Base-by-base conservation (phyloP, 2,888 invertebrate genomes). In the Acleris laterana region DNA sequence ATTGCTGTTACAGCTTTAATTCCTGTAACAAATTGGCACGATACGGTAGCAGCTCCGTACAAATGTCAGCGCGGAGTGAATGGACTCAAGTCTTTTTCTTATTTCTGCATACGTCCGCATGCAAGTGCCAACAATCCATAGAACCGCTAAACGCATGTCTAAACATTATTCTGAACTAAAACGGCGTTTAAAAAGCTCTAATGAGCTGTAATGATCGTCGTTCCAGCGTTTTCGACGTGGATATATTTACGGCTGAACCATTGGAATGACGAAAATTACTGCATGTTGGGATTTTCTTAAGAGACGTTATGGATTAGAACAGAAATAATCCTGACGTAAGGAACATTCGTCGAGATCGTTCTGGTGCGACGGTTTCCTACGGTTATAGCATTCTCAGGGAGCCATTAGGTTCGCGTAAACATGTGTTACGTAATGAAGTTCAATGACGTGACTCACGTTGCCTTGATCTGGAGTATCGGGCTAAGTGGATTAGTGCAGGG, bases 41-140 rank as follows among this genome's bases (percentile, higher is more conserved):
- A 79, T 32, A 79, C 81, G 38, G 38, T 38, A 13, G 38, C 13
- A 71, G 71, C 75, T 74, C 80, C 79, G 78, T 82, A 85, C 83
- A 91, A 91, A 92, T 91, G 91, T 90, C 92, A 92, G 84, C 81
- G 76, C 81, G 77, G 85, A 87, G 90, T 91, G 90, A 92, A 92
- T 90, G 90, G 90, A 89, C 90, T 87, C 84, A 76, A 84, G 81
- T 83, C 87, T 85, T 85, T 87, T 87, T 80, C 90, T 88, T 88
- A 86, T 88, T 86, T 82, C 75, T 83, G 80, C 81, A 83, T 87
- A 86, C 82, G 85, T 89, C 89, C 89, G 90, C 84, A 83, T 89
- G 78, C 84, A 84, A 82, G 86, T 90, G 91, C 90, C 89, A 90
- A 88, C 84, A 77, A 77, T 81, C 82, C 81, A 79, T 78, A 81